A percentile compares a stretch with the other conserved stretches of the same genome.
These are phyloP conservation scores for Trididemnum clinides DNA, from an alignment of 23 tunicate species.

Conservation along the genomic window DNA sequence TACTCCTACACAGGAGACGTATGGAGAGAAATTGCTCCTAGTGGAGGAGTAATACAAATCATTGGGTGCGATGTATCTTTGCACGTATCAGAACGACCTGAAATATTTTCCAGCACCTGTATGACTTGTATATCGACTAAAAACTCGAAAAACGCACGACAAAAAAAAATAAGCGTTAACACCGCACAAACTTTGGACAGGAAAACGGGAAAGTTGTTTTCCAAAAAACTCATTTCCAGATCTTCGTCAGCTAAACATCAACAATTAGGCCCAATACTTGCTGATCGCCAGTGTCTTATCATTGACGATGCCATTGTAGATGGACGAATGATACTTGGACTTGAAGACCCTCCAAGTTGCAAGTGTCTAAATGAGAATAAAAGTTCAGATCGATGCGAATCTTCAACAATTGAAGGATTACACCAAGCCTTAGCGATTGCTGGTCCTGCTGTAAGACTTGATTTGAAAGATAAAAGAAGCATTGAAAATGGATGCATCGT, in stretches of 20 bases:
- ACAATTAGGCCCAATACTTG: not conserved
- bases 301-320: conserved; percentile 5
- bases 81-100: conserved; percentile 44
- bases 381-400: not conserved
- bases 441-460: conserved; percentile 68
- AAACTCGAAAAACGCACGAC: not conserved
- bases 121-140: not conserved
- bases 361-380: too few species aligned
- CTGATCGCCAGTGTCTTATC: conserved; percentile 34
- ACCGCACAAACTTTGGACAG: not conserved
- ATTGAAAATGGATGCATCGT: conserved; percentile 40
- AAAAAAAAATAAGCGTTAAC: not conserved
- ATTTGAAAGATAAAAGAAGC: conserved; percentile 10
- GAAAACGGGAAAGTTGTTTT: conserved; percentile 1
- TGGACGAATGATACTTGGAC: conserved; percentile 58
- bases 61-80: conserved; percentile 64
- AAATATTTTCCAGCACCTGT: not conserved
- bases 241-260: not conserved
- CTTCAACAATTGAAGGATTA: not conserved
- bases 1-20: conserved; percentile 40
- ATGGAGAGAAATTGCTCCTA: conserved; percentile 49
- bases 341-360: conserved; percentile 67
- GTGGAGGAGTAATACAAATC: conserved; percentile 64
- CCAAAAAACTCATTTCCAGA: not conserved
- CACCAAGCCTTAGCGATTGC: conserved; percentile 21